phyloP scores from a whole-genome alignment of 2,888 invertebrate genomes.

The Lycocerus yunnanus region DNA sequence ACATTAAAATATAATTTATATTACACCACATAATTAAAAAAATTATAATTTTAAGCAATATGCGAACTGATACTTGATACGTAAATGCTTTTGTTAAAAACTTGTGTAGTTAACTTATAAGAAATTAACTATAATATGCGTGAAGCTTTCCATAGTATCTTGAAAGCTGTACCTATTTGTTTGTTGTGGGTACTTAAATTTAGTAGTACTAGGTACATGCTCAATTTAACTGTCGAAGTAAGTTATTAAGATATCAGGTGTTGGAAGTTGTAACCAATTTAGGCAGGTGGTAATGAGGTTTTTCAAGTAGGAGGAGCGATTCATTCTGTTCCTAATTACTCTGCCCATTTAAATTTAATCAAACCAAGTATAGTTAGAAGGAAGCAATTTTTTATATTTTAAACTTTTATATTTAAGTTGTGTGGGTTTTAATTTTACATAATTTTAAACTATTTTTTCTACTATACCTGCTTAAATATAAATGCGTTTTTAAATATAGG shows the following conservation, averaged over 20 bases:
- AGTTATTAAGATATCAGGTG: conserved; percentile 41
- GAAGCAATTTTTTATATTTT: conserved; percentile 24
- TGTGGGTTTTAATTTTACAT: conserved; percentile 29
- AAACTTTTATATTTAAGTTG: conserved; percentile 8
- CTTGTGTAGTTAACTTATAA: background rate
- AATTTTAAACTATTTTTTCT: conserved; percentile 23
- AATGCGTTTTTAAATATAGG: conserved; percentile 31
- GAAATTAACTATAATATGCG: background rate
- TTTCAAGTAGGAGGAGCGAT: conserved; percentile 21
- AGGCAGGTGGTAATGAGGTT: conserved; percentile 28
- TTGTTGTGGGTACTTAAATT: conserved; percentile 15
- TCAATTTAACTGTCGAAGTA: conserved; percentile 42
- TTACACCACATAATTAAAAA: too few species aligned
- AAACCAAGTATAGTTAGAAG: conserved; percentile 25
- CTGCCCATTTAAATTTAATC: conserved; percentile 37
- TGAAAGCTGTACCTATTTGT: background rate
- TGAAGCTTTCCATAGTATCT: background rate
- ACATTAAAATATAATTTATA: too few species aligned
- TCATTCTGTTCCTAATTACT: conserved; percentile 35
- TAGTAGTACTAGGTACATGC: conserved; percentile 33
- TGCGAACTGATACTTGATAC: too few species aligned
- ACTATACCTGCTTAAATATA: conserved; percentile 10
- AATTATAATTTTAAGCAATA: too few species aligned
- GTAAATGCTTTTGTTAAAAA: background rate
- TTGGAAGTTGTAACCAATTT: conserved; percentile 30